Base-by-base conservation (phyloP, 1,140 invertebrate genomes). In the Eumeta japonica region DNA sequence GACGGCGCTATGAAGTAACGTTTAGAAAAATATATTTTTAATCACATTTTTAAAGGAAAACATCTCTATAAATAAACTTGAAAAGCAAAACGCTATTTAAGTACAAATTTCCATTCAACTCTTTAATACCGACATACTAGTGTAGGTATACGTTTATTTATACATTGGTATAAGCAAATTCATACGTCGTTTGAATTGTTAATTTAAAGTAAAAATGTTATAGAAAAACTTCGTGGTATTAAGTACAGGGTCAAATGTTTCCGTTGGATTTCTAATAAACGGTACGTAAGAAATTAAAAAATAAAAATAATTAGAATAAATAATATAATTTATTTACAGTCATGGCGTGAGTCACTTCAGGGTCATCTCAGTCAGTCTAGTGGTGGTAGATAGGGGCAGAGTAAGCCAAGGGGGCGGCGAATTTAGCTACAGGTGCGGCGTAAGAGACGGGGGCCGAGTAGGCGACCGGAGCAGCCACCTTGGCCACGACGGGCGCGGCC, bases 391-490 rank as follows among this genome's bases (percentile, higher is more conserved):
- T 37, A 34, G 66, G 58, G 40, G 65, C 55, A 20, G 60, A 43
- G 43, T 59, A 47, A 28, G 42, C 54, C 3, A 60, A 32, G 41
- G 45, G 38, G 47, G 41, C 37, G 13, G 60, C 53, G n/a, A 63
- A 47, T 28, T 62, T 55, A 9, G 66, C 52, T n/a, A 51, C 39
- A 7, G 64, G 55, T 15, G 72, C 43, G 29, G 53, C 48, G 18
- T 67, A 49, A 3, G 74, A 77, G 1, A 58, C 45, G 1, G 61
- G 48, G 7, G 58, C 53, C 30, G 56, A 49, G 38, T 59, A 57
- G 10, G 52, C 48, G 41, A 30, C 28, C n/a, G 39, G 37, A 12
- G 55, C 42, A 41, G 38, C 38, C 17, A 53, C 41, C 31, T 46
- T 41, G 37, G 52, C 51, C 20, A 47, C 37, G 4, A 48, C 43